Evolutionary conservation across 2,888 invertebrate genomes (phyloP).

Genomic region (Tetropium fuscum): DNA sequence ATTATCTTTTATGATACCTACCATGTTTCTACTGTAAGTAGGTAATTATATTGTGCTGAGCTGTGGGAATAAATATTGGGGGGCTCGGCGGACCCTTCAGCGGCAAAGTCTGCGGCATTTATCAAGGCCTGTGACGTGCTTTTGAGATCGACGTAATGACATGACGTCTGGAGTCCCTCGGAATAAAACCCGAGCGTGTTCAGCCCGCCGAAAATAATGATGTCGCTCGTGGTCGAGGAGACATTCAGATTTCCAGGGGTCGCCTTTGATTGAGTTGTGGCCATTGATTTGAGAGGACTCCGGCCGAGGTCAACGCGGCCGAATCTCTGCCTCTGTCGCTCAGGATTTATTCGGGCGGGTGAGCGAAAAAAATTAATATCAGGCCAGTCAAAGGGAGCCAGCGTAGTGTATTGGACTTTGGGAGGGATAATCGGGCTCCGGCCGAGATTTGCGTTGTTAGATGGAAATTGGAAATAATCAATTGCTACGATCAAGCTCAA

Average conservation of each 20-base stretch:
- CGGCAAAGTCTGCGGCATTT: slow-evolving; percentile 3
- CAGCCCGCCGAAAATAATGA: slow-evolving; percentile 24
- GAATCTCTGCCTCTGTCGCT: slow-evolving; percentile 18
- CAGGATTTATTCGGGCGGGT: slow-evolving; percentile 1
- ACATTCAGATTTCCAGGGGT: slow-evolving; percentile 24
- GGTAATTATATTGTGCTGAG: no score
- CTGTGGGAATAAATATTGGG: no score
- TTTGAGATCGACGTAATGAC: slow-evolving; percentile 20
- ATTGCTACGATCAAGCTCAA: no score
- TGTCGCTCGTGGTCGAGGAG: slow-evolving; percentile 22
- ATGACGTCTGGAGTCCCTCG: slow-evolving; percentile 12
- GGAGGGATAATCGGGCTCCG: not conserved
- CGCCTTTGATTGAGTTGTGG: slow-evolving; percentile 41
- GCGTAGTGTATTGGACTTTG: slow-evolving; percentile 7
- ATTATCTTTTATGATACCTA: no score
- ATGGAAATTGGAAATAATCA: no score
- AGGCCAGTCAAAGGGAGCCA: slow-evolving; percentile 15
- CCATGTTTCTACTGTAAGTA: no score
- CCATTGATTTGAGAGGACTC: slow-evolving; percentile 34
- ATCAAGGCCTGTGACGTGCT: slow-evolving; percentile 9
- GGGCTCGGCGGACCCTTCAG: not conserved
- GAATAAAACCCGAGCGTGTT: slow-evolving; percentile 15
- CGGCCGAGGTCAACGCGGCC: slow-evolving; percentile 28
- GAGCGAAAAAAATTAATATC: slow-evolving; percentile 22
- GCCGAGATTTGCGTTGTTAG: slow-evolving; percentile 5